Evolutionary conservation across 1,140 invertebrate genomes (phyloP).

Genomic region (Sarcophaga bullata): DNA sequence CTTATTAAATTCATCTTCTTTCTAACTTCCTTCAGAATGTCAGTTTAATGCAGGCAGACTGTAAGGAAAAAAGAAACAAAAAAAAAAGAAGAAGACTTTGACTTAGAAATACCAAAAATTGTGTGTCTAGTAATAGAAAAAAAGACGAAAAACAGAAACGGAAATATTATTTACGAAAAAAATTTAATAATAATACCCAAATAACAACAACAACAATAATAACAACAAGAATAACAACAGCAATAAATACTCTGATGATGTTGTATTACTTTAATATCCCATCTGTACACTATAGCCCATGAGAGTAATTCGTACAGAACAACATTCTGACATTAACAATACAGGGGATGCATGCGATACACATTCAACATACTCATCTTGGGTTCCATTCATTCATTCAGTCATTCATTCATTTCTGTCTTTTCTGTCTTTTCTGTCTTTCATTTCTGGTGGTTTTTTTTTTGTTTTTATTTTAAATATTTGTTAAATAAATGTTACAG

Average conservation of each 20-base stretch:
- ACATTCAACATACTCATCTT: constrained; percentile 10
- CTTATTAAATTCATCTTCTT: too few species aligned
- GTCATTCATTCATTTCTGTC: too few species aligned
- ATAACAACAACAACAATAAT: background rate
- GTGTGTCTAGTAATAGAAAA: constrained; percentile 33
- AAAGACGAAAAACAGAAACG: background rate
- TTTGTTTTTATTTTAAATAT: too few species aligned
- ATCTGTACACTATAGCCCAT: constrained; percentile 2
- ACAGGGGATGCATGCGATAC: background rate
- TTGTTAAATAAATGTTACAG: too few species aligned
- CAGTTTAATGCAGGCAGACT: background rate
- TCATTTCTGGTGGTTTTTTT: too few species aligned
- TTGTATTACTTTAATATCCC: constrained; percentile 28
- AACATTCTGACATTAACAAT: constrained; percentile 21
- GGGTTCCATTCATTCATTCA: too few species aligned
- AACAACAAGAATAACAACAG: background rate
- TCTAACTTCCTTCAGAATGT: background rate
- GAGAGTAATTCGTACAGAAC: constrained; percentile 23
- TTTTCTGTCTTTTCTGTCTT: too few species aligned
- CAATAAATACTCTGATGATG: too few species aligned
- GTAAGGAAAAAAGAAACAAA: background rate
- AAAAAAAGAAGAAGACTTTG: background rate
- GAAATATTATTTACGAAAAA: constrained; percentile 23
- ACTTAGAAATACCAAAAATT: constrained; percentile 1
- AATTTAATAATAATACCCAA: constrained; percentile 32